A percentile compares a stretch with the other conserved stretches of the same genome.
These are phyloP conservation scores for Netelia fuscicornis DNA, from an alignment of 2,888 invertebrate genomes.

Conservation along the genomic window DNA sequence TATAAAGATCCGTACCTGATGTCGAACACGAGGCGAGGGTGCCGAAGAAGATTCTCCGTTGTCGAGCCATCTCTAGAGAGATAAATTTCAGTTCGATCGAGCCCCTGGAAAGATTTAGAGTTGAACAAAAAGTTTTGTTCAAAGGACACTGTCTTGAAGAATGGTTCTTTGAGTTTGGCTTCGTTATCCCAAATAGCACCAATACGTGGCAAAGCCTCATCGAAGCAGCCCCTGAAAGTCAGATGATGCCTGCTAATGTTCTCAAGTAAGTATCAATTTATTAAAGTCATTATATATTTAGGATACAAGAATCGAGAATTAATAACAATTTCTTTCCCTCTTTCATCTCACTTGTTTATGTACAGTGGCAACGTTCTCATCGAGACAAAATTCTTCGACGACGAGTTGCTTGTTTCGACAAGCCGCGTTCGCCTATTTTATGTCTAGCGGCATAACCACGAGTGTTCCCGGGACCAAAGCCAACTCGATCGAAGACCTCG, in stretches of 20 bases:
- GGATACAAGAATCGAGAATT: not conserved
- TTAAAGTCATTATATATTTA: not conserved
- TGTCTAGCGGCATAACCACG: slow-evolving; percentile 87
- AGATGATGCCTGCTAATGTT: slow-evolving; percentile 99
- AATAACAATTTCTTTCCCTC: slow-evolving; percentile 35
- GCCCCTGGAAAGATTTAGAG: slow-evolving; percentile 97
- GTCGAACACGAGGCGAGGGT: slow-evolving; percentile 98
- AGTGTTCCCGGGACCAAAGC: slow-evolving; percentile 59
- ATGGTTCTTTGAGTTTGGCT: slow-evolving; percentile 99
- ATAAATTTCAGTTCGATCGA: slow-evolving; percentile 96
- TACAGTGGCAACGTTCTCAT: slow-evolving; percentile 97
- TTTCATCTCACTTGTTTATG: slow-evolving; percentile 64
- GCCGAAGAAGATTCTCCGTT: slow-evolving; percentile 98
- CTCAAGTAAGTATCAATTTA: slow-evolving; percentile 90
- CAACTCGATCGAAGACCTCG: slow-evolving; percentile 20
- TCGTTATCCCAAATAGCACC: slow-evolving; percentile 98
- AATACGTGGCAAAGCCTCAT: slow-evolving; percentile 99
- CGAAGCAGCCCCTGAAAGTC: slow-evolving; percentile 99
- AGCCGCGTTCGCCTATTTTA: slow-evolving; percentile 98
- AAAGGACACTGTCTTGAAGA: slow-evolving; percentile 97
- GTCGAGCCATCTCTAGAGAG: slow-evolving; percentile 95
- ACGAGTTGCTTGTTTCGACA: slow-evolving; percentile 96
- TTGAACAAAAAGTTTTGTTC: slow-evolving; percentile 94
- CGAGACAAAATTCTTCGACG: slow-evolving; percentile 98
- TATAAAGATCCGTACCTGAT: slow-evolving; percentile 89